A percentile compares a stretch with the other conserved stretches of the same genome.
Conservation (phyloP, 2,113 vertebrate genomes). For the Silurus asotus region DNA sequence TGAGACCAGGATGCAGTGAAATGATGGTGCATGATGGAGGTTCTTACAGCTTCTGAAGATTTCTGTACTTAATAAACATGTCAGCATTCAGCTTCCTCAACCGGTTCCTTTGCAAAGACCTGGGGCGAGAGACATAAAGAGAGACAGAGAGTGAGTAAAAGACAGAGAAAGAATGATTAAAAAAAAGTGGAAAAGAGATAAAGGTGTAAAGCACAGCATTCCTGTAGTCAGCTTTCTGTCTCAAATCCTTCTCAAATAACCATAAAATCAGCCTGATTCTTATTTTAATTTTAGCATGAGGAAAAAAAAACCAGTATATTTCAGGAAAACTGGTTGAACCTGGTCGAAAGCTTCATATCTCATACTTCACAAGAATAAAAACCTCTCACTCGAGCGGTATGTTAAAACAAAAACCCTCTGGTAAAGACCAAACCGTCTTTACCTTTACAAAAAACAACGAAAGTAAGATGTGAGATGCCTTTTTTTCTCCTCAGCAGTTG, state of each 20-base stretch:
- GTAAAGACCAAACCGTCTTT: too few species aligned
- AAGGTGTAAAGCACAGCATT: background rate
- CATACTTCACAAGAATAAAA: too few species aligned
- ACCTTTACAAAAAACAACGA: too few species aligned
- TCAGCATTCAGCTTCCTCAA: conserved; percentile 81
- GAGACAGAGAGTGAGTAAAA: background rate
- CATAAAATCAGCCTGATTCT: background rate
- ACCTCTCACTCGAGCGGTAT: too few species aligned
- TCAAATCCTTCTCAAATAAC: background rate
- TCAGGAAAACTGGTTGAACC: background rate
- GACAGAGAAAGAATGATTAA: background rate
- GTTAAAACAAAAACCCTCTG: too few species aligned
- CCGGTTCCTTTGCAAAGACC: conserved; percentile 86
- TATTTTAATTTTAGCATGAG: background rate
- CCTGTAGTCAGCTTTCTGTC: background rate
- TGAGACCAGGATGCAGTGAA: background rate
- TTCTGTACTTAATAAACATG: conserved; percentile 80
- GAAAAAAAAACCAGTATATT: background rate
- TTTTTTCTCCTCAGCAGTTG: too few species aligned
- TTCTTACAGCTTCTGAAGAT: conserved; percentile 90
- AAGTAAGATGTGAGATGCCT: too few species aligned
- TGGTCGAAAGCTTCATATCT: too few species aligned
- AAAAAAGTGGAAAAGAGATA: background rate
- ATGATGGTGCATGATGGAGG: background rate
- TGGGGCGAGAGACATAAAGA: conserved; percentile 56